Evolutionary conservation across 35 echinoderm and acorn worm species (phyloP).

Genomic region (Heliocidaris tuberculata): DNA sequence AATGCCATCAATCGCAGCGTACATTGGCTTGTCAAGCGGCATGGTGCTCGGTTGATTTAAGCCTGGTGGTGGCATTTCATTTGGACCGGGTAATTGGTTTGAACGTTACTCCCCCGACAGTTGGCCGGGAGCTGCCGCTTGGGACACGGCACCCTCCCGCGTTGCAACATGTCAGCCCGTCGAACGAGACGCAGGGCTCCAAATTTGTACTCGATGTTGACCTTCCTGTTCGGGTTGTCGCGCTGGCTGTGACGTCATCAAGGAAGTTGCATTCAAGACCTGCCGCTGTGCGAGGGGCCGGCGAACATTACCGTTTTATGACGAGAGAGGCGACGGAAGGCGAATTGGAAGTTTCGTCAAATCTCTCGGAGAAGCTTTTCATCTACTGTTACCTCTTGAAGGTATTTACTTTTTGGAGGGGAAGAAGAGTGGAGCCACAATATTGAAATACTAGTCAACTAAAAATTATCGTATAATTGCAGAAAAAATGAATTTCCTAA

Average conservation of each 20-base stretch:
- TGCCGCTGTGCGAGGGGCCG: slow-evolving; percentile 15
- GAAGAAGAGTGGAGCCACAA: neutral
- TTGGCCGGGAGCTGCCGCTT: slow-evolving; percentile 47
- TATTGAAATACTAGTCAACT: slow-evolving; percentile 27
- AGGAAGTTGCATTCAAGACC: slow-evolving; percentile 40
- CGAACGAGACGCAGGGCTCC: neutral
- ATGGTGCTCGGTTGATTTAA: slow-evolving; percentile 51
- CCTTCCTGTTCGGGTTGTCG: slow-evolving; percentile 44
- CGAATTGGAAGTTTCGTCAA: neutral
- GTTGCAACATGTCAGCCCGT: slow-evolving; percentile 16
- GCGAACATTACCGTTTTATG: neutral
- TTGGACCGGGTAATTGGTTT: slow-evolving; percentile 76
- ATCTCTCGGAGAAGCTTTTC: neutral
- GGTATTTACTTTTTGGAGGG: neutral
- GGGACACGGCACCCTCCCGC: slow-evolving; percentile 21
- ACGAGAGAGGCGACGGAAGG: neutral
- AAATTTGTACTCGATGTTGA: neutral
- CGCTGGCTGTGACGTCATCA: slow-evolving; percentile 33
- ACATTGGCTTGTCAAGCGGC: slow-evolving; percentile 27
- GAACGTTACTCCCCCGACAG: slow-evolving; percentile 50
- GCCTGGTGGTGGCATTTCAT: slow-evolving; percentile 72
- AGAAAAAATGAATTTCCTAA: neutral
- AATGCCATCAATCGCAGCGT: neutral
- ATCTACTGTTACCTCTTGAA: slow-evolving; percentile 22
- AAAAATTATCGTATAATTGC: neutral